These are phyloP conservation scores for Cephus pulcher DNA, from an alignment of 2,888 invertebrate species.

Conservation along the genomic window DNA sequence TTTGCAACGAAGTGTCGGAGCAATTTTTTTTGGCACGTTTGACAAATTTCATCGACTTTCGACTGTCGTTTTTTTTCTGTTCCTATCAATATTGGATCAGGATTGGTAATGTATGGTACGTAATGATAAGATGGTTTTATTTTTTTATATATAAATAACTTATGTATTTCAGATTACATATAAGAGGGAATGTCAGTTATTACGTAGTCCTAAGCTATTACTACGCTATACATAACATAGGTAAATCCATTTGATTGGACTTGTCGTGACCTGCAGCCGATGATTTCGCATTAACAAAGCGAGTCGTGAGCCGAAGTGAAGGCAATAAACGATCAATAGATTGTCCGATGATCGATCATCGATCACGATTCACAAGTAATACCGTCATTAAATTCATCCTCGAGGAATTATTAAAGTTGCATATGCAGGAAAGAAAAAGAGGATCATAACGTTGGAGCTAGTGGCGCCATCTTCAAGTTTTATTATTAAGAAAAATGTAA, in stretches of 20 bases:
- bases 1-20: background rate
- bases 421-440: conserved; percentile 2
- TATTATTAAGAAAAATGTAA: conserved; percentile 3
- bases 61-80: background rate
- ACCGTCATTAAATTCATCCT: background rate
- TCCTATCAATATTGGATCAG: background rate
- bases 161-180: conserved; percentile 34
- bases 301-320: background rate
- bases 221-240: background rate
- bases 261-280: background rate
- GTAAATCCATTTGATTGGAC: background rate
- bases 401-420: background rate
- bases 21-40: background rate
- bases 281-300: background rate
- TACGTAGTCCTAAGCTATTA: background rate
- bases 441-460: conserved; percentile 7
- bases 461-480: conserved; percentile 5
- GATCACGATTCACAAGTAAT: background rate
- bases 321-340: background rate
- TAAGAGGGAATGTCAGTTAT: conserved; percentile 8
- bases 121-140: conserved; percentile 5
- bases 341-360: background rate
- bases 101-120: background rate
- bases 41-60: background rate
- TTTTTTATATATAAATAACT: conserved; percentile 30